These are phyloP conservation scores for Gymnobelideus leadbeateri DNA, from an alignment of 2,113 vertebrate species.

Conservation along the genomic window DNA sequence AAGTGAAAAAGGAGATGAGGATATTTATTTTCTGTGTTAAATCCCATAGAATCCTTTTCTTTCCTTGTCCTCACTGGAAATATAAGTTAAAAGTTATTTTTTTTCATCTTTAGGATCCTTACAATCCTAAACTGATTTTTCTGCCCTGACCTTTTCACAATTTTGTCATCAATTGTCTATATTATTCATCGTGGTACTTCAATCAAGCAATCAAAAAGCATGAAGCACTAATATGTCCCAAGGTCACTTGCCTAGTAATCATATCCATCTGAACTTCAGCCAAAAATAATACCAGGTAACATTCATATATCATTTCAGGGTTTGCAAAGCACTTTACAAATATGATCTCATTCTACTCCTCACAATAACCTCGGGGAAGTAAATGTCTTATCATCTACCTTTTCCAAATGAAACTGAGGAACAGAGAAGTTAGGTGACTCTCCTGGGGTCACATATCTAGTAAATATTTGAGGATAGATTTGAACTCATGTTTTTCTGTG, in stretches of 20 bases:
- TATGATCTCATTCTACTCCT: neutral
- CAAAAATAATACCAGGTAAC: neutral
- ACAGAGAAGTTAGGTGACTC: neutral
- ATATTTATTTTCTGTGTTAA: neutral
- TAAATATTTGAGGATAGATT: neutral
- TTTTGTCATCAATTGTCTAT: neutral
- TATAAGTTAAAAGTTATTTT: neutral
- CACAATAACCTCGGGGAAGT: neutral
- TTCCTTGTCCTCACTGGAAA: neutral
- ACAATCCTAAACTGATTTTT: neutral
- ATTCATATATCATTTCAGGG: neutral
- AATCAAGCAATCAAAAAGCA: neutral
- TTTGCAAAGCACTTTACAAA: neutral
- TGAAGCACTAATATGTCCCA: neutral
- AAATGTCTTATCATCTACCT: neutral
- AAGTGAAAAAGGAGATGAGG: neutral
- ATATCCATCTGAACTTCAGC: neutral
- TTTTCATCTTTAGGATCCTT: neutral
- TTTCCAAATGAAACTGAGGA: neutral
- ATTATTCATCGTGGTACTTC: neutral
- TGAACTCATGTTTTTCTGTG: neutral
- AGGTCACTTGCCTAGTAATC: neutral
- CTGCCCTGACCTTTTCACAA: neutral
- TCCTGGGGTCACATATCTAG: neutral
- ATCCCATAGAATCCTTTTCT: neutral